phyloP scores from a whole-genome alignment of 2,888 invertebrate genomes.

The Uloborus plumipes region DNA sequence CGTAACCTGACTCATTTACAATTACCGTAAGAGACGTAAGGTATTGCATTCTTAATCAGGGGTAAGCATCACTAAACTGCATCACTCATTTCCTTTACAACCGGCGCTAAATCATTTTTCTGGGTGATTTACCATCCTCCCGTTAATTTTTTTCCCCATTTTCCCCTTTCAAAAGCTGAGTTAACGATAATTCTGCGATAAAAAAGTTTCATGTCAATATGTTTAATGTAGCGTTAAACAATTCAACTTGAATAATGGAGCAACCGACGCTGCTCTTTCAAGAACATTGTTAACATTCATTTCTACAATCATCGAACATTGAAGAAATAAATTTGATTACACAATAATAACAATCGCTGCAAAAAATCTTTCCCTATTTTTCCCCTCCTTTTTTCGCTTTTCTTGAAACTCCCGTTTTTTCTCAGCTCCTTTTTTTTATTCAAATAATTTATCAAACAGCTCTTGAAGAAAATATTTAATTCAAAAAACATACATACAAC shows the following conservation, averaged over 20 bases:
- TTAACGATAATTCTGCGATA: constrained; percentile 37
- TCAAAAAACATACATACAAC: constrained; percentile 49
- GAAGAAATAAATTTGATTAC: constrained; percentile 63
- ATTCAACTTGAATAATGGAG: constrained; percentile 62
- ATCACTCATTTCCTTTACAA: constrained; percentile 9
- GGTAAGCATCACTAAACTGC: background rate
- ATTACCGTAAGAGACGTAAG: too few species aligned
- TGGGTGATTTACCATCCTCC: constrained; percentile 46
- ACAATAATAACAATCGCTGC: constrained; percentile 59
- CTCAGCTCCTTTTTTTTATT: constrained; percentile 16
- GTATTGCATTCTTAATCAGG: too few species aligned
- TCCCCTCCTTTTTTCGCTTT: background rate
- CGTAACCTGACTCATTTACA: too few species aligned
- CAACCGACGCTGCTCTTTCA: constrained; percentile 41
- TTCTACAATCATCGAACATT: constrained; percentile 51
- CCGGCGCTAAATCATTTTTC: constrained; percentile 56
- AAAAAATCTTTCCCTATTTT: constrained; percentile 31
- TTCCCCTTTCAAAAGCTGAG: constrained; percentile 4
- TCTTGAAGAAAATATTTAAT: constrained; percentile 57
- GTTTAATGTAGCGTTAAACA: constrained; percentile 61
- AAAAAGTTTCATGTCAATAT: constrained; percentile 57
- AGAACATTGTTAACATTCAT: constrained; percentile 60
- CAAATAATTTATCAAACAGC: constrained; percentile 49
- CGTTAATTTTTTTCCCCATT: background rate
- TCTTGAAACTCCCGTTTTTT: constrained; percentile 12